Base-by-base conservation (phyloP, 2,888 invertebrate genomes). In the Scrobipalpa atriplicella region DNA sequence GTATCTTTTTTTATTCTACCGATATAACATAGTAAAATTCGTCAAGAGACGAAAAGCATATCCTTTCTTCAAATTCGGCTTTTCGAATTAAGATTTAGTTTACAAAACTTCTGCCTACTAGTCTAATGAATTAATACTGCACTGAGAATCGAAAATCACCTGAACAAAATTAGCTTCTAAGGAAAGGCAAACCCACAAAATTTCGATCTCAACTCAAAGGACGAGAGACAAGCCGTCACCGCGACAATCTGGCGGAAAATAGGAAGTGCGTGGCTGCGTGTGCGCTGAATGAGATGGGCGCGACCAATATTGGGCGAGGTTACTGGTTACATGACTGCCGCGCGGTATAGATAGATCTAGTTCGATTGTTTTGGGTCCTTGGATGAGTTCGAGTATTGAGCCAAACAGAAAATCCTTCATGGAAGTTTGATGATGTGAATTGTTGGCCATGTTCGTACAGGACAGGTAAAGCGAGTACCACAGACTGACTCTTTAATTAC, bases 361-460 rank as follows among this genome's bases (percentile, higher is more conserved):
- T 51, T 76, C 74, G 76, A 80, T 83, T 81, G 80, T 80, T 79
- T 72, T 67, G 70, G 71, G 78, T 76, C 85, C 85, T 84, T 85
- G 84, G 79, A 79, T 76, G 75, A 77, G 79, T 80, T 80, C n/a
- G 54, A 13, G 54, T 13, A 47, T 8, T 47, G 47, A n/a, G 5
- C 16, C 47, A 13, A 11, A 39, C 1, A 8, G 39, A 39, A 39
- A 39, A 39, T 39, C 39, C 39, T 39, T 39, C 5, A 10, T 8
- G 11, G 39, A 8, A 39, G 29, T n/a, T n/a, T n/a, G 29, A 29
- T 29, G 2, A 29, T 29, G 29, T 5, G 29, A n/a, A n/a, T n/a
- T n/a, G 29, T 29, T n/a, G n/a, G n/a, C n/a, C n/a, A n/a, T n/a
- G n/a, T 29, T 29, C 5, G 29, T 29, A 29, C 5, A 29, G 29